phyloP scores from a whole-genome alignment of 2,888 invertebrate species.

The Oxyscelio sp. region DNA sequence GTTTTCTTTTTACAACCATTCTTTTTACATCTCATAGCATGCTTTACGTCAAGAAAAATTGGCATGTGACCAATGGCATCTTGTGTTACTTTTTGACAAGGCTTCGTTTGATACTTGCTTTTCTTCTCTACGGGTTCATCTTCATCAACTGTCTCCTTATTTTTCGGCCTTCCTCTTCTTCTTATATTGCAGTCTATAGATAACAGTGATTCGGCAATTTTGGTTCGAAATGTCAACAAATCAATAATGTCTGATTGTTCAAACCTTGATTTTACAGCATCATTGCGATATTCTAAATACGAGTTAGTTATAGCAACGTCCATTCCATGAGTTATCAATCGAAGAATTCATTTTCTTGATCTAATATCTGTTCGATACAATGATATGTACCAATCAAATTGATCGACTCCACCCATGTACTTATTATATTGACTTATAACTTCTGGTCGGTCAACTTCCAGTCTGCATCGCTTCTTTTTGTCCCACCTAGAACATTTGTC shows the following conservation, averaged over 20 bases:
- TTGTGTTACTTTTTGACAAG: conserved; percentile 7
- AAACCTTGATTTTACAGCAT: not conserved
- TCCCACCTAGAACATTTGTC: conserved; percentile 18
- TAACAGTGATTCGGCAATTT: conserved; percentile 8
- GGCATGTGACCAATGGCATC: conserved; percentile 13
- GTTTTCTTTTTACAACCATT: conserved; percentile 13
- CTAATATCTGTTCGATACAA: conserved; percentile 20
- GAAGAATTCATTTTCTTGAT: conserved; percentile 38
- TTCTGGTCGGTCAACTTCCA: conserved; percentile 25
- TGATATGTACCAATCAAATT: conserved; percentile 39
- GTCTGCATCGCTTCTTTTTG: conserved; percentile 13
- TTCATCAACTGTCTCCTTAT: conserved; percentile 7
- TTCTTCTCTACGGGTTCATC: conserved; percentile 1
- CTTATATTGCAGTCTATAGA: conserved; percentile 16
- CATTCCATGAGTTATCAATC: conserved; percentile 26
- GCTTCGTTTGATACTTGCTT: conserved; percentile 5
- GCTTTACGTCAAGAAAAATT: not conserved
- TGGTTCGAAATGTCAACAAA: conserved; percentile 17
- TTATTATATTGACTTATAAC: conserved; percentile 23
- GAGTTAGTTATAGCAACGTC: conserved; percentile 25
- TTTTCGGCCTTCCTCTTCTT: conserved; percentile 10
- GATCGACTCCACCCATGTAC: conserved; percentile 40
- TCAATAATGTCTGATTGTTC: conserved; percentile 17
- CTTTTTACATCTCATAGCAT: conserved; percentile 3
- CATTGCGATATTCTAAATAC: conserved; percentile 19